These are phyloP conservation scores for Eciton burchellii DNA, from an alignment of 1,140 invertebrate genomes.

Conservation along the genomic window DNA sequence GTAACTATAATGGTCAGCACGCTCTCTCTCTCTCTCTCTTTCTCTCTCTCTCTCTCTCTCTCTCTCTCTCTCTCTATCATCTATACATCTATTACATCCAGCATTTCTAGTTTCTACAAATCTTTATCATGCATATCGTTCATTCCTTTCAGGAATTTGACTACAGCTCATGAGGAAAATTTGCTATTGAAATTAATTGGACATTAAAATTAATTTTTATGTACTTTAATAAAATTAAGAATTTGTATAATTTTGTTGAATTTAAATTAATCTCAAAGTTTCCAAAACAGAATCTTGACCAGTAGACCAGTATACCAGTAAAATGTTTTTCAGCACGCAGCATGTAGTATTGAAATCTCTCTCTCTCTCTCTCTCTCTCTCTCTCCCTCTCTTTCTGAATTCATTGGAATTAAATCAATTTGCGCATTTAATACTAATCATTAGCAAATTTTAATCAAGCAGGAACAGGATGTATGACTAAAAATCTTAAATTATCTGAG, in stretches of 20 bases:
- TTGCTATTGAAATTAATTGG: constrained; percentile 2
- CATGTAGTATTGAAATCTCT: too few relatives aligned
- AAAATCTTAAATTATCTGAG: too few relatives aligned
- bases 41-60: too few relatives aligned
- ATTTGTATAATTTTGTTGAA: not conserved
- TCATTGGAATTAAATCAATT: not conserved
- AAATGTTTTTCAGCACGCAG: too few relatives aligned
- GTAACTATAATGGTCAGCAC: constrained; percentile 44
- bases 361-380: too few relatives aligned
- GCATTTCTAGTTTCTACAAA: constrained; percentile 60
- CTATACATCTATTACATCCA: constrained; percentile 61
- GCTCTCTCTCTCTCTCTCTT: too few relatives aligned
- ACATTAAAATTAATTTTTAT: not conserved
- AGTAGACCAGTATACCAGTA: too few relatives aligned
- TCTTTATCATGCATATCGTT: constrained; percentile 58
- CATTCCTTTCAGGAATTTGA: constrained; percentile 35
- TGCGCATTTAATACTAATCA: not conserved
- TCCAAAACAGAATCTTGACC: not conserved
- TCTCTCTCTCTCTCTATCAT: constrained; percentile 60
- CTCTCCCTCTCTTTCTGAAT: too few relatives aligned
- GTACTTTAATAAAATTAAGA: not conserved
- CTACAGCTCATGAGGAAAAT: constrained; percentile 7
- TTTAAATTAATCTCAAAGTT: constrained; percentile 5
- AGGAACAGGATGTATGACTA: too few relatives aligned
- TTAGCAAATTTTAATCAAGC: not conserved